A percentile compares a stretch with the other conserved stretches of the same genome.
Conservation (phyloP, 2,113 vertebrate species). For the Mustelus asterias region DNA sequence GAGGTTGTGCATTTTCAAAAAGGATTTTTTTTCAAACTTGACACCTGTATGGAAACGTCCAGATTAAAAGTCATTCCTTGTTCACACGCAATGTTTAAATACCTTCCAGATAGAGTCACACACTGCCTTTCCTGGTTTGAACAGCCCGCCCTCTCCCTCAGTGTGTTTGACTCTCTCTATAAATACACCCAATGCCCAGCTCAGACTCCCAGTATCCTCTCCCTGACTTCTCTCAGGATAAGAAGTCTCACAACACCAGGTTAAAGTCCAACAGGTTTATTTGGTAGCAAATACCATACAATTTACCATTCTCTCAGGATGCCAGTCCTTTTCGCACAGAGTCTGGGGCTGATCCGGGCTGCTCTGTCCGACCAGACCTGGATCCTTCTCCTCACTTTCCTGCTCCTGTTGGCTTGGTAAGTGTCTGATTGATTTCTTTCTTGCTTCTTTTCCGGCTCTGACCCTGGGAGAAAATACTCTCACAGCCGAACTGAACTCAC, state of each 20-base stretch:
- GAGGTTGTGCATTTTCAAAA: too few relatives aligned
- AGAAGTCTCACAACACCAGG: too few relatives aligned
- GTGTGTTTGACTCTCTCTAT: neutral
- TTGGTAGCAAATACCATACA: too few relatives aligned
- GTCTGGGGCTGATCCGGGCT: neutral
- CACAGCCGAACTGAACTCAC: neutral
- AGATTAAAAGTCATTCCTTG: too few relatives aligned
- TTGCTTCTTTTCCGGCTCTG: too few relatives aligned
- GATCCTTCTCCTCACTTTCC: neutral
- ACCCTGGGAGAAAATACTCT: neutral
- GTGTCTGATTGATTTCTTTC: neutral
- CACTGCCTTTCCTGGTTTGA: too few relatives aligned
- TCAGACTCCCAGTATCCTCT: too few relatives aligned
- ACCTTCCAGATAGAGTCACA: too few relatives aligned
- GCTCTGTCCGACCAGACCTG: neutral
- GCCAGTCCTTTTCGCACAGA: neutral
- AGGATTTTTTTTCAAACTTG: too few relatives aligned
- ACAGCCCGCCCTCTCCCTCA: neutral
- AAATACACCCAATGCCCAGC: neutral
- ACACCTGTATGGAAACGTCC: too few relatives aligned
- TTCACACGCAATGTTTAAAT: too few relatives aligned
- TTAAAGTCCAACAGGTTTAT: too few relatives aligned
- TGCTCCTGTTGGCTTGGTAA: slow-evolving; percentile 18
- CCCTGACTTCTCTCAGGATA: neutral
- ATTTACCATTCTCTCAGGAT: neutral